Evolutionary conservation across 2,888 invertebrate species (phyloP).

Genomic region (Ceraclea dissimilis): DNA sequence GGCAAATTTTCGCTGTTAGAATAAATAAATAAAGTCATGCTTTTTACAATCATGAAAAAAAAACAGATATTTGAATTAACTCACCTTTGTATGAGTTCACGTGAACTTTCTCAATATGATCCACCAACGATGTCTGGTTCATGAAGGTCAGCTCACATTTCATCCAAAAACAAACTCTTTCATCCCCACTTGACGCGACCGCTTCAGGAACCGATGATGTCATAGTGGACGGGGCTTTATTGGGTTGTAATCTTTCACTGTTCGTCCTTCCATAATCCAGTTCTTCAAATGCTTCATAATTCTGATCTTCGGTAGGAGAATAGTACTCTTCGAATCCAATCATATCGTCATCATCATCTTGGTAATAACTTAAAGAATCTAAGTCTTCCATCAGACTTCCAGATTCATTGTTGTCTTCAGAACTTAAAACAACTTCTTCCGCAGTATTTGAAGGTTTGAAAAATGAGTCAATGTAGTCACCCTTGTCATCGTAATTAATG

Average conservation of each 20-base stretch:
- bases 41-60: too few species aligned
- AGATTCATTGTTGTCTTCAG: conserved; percentile 8
- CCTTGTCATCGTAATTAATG: conserved; percentile 12
- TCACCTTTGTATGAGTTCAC: conserved; percentile 73
- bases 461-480: conserved; percentile 15
- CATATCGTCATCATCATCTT: conserved; percentile 24
- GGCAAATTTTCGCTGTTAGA: too few species aligned
- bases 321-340: conserved; percentile 24
- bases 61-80: too few species aligned
- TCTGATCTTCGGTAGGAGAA: conserved; percentile 8
- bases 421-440: conserved; percentile 3
- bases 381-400: conserved; percentile 23
- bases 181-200: conserved; percentile 33
- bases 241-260: neutral
- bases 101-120: conserved; percentile 79
- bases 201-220: neutral
- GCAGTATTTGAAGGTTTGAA: conserved; percentile 4
- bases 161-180: conserved; percentile 71
- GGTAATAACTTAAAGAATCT: conserved; percentile 21
- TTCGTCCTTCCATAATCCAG: neutral
- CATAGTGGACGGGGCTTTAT: neutral
- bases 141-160: conserved; percentile 75
- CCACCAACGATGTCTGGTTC: conserved; percentile 70
- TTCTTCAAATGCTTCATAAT: neutral
- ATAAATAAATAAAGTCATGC: too few species aligned